Evolutionary conservation across 2,888 invertebrate species (phyloP), one percentile per base, ranked within the genome.

Genomic region (Ecdyonurus torrentis): DNA sequence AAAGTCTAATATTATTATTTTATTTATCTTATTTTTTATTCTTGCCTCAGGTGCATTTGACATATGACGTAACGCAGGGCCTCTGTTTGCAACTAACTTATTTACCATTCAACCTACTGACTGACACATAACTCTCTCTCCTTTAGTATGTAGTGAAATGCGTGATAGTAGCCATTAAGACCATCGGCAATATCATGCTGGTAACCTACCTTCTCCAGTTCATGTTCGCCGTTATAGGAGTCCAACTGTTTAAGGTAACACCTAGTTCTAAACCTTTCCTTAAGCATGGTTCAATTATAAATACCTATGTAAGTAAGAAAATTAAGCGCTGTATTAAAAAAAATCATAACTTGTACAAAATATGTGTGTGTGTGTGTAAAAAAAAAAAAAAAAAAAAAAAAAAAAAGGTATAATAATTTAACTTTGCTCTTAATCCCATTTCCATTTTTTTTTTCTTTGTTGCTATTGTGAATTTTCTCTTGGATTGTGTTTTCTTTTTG

Each of bases 181-280:
- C 95, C 79, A 96, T 96, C 81, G 97, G 97, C 80, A 98, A 98
- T 86, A 98, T 99, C 82, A 93, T 98, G 83, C 86, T 99, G 84
- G 98, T 99, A 79, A 98, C 98, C 77, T 95, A 94, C 81, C 91
- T 99, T 78, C 92, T 99, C 75, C 92, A 97, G 83, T 99, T 99
- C 87, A 98, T 99, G 96, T 99, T 99, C 79, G 97, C 98, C 75
- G 97, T 97, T 77, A 98, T 99, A 83, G 98, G 98, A 83, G 98
- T 99, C 74, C 98, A 99, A 82, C 89, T 99, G 78, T 99, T 98
- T 85, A 98, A 99, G 92, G 95, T 95, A 89, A 86, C 86, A 80
- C 80, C 77, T 75, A n/a, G n/a, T n/a, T n/a, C n/a, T n/a, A n/a
- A n/a, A n/a, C n/a, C n/a, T n/a, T n/a, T n/a, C n/a, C n/a, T n/a